phyloP scores from a whole-genome alignment of 2,797 vertebrate genomes.

The Gadopsis marmoratus region DNA sequence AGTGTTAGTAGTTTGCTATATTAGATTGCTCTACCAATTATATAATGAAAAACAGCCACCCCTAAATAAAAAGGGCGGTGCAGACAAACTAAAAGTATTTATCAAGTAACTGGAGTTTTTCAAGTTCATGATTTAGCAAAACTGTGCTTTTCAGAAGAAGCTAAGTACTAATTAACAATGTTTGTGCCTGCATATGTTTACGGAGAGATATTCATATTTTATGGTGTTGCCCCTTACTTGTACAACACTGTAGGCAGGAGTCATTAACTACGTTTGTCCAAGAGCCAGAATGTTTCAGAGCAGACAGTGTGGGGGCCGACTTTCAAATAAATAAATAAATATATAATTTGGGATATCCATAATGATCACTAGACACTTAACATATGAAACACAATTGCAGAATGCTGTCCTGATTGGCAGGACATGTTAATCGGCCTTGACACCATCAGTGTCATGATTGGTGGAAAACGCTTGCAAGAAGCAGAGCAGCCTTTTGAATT shows the following conservation, averaged over 20 bases:
- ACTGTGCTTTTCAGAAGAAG: not conserved
- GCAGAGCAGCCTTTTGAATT: no score
- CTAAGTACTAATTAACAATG: not conserved
- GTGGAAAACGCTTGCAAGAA: no score
- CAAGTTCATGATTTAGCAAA: slow-evolving; percentile 14
- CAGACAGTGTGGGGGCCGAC: no score
- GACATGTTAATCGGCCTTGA: no score
- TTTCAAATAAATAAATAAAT: no score
- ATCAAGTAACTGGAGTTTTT: slow-evolving; percentile 10
- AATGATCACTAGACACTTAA: no score
- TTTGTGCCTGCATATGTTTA: not conserved
- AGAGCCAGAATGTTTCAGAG: no score
- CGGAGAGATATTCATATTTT: not conserved
- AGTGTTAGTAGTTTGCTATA: slow-evolving; percentile 18
- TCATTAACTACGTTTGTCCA: no score
- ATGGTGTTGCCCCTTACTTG: not conserved
- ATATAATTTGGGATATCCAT: no score
- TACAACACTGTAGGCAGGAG: not conserved
- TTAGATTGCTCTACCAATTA: slow-evolving; percentile 9
- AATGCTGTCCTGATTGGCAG: no score
- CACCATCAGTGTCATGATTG: no score
- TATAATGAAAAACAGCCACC: not conserved
- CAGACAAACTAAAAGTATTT: not conserved
- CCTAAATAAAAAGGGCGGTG: not conserved
- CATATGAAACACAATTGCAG: no score